Evolutionary conservation across 2,888 invertebrate genomes (phyloP), one percentile per base, ranked within the genome.

Genomic region (Gasteruption jaculator): DNA sequence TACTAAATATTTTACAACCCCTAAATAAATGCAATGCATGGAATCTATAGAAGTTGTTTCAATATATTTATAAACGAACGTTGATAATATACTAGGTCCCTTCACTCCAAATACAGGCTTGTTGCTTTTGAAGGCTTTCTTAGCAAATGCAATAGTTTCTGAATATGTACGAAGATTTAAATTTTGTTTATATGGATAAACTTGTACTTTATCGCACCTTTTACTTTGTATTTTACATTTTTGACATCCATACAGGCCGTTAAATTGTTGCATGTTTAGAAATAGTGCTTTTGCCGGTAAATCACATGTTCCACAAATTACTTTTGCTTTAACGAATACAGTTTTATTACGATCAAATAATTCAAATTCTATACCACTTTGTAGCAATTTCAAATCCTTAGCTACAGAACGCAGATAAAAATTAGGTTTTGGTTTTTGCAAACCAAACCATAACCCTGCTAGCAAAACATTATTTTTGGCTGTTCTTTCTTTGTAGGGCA

Each of bases 371-470:
- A 43, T 27, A 12, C 40, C 43, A 11, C n/a, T n/a, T n/a, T n/a
- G n/a, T n/a, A n/a, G n/a, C n/a, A n/a, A n/a, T n/a, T n/a, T n/a
- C n/a, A n/a, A 18, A 20, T 19, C 20, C 21, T 32, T 12, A 31
- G 21, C 20, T 24, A 50, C 30, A 16, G 45, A 38, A 12, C 41
- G 26, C n/a, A 50, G 15, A 42, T 40, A 44, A 19, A 49, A 19
- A 24, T 44, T 43, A n/a, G 44, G 31, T 18, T 39, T 26, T 10
- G 48, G 46, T 38, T 54, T 53, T 2, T 30, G 8, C 21, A 26
- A n/a, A 22, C 49, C 41, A 38, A 45, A 52, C 52, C 51, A 54
- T 16, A 54, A 15, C 14, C 47, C 55, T n/a, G 38, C 46, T 6
- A 56, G 27, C 8, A 52, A 22, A n/a, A 50, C 21, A 41, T 54